Conservation (phyloP, 2,797 vertebrate species). For the Taenioides sp. region DNA sequence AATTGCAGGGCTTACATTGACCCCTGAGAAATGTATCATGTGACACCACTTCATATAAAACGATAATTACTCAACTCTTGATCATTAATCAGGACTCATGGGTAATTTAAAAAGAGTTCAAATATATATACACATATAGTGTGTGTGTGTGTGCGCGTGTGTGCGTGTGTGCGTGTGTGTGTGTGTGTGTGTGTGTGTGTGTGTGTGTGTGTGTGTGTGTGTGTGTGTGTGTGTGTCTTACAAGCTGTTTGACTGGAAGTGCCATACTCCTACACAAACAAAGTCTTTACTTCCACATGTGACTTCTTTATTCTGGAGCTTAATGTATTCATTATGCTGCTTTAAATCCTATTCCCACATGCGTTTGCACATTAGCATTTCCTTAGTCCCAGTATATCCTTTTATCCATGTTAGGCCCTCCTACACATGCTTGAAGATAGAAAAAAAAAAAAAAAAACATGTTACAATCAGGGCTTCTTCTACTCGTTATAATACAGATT, state of each 20-base stretch:
- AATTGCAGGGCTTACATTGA: background rate
- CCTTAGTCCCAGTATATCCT: slow-evolving; percentile 15
- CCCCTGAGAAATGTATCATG: background rate
- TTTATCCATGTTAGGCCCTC: slow-evolving; percentile 25
- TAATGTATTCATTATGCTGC: background rate
- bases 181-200: too few species aligned
- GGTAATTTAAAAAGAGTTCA: background rate
- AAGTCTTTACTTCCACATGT: background rate
- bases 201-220: too few species aligned
- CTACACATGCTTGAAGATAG: slow-evolving; percentile 12
- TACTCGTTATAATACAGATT: background rate
- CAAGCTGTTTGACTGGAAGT: too few species aligned
- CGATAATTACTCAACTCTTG: background rate
- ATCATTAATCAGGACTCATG: background rate
- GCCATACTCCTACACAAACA: background rate
- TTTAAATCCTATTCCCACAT: slow-evolving; percentile 8
- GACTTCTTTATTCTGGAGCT: background rate
- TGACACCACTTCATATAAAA: slow-evolving; percentile 6
- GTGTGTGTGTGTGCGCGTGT: too few species aligned
- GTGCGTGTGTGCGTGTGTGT: too few species aligned
- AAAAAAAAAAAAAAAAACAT: background rate
- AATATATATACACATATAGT: background rate
- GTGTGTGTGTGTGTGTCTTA: too few species aligned
- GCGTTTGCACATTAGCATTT: slow-evolving; percentile 8
- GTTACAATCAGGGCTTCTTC: background rate